A percentile compares a stretch with the other conserved stretches of the same genome.
Conservation (phyloP, 1,140 invertebrate species). For the Gyrodactylus bullatarudis region DNA sequence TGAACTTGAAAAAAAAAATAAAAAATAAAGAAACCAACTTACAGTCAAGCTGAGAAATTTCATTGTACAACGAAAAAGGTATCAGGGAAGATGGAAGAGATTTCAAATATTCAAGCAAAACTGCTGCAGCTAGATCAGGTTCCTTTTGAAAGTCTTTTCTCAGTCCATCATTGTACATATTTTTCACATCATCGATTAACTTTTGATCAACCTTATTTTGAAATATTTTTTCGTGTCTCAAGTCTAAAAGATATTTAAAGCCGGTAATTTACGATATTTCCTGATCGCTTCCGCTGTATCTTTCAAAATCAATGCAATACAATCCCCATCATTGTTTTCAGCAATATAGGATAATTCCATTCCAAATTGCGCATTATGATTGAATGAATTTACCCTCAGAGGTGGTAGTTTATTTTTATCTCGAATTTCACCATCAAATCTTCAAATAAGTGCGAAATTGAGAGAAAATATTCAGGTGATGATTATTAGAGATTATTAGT, state of each 20-base stretch:
- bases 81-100: background rate
- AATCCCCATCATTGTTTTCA: background rate
- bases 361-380: background rate
- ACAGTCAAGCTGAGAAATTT: background rate
- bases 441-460: no score
- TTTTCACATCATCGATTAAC: background rate
- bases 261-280: background rate
- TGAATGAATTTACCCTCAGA: background rate
- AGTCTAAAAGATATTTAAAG: background rate
- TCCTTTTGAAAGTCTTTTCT: background rate
- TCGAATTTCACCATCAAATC: background rate
- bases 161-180: background rate
- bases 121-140: background rate
- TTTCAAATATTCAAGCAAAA: background rate
- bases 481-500: no score
- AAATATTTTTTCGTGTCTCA: background rate
- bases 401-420: background rate
- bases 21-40: background rate
- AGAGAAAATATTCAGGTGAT: no score
- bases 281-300: background rate
- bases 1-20: background rate
- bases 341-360: background rate
- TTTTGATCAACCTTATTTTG: background rate
- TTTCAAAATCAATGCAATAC: background rate
- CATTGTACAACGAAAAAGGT: background rate